Base-by-base conservation (phyloP, 2,113 vertebrate species). In the Syngnathus floridae region DNA sequence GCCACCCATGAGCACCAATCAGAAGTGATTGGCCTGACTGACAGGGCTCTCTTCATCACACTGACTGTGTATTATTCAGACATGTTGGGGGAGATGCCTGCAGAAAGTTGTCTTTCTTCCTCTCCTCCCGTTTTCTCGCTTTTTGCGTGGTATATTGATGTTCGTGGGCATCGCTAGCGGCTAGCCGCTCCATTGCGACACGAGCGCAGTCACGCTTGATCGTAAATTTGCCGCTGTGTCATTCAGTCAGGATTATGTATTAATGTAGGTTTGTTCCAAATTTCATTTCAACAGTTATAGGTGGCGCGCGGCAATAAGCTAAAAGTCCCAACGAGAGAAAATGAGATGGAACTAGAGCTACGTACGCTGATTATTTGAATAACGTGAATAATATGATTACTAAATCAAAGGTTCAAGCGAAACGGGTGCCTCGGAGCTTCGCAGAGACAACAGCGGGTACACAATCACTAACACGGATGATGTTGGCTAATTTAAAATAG, bases 1-100 rank as follows among this genome's bases (percentile, higher is more conserved):
- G 86, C 87, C 87, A 89, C 87, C 87, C 87, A 87, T 87, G 87
- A 87, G 87, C 87, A 87, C 86, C 87, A 87, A 89, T 89, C 86
- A 87, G 83, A 87, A 86, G 84, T 87, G 87, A 89, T 89, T 89
- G 87, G 83, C 80, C 81, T 87, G 81, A 85, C 81, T 84, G 81
- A 84, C 83, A 77, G 82, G 81, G 70, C 76, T 82, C 85, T 85
- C 83, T 86, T 85, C 86, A 86, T 86, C 86, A 85, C 83, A 68
- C 77, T 89, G 87, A 87, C 80, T 85, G 82, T 75, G 85, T 85
- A 79, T 80, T 85, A 79, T 80, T 85, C 77, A 71, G 77, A 74
- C 74, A 76, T 72, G 85, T 80, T 78, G 78, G 77, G 26, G 79
- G 71, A 83, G 83, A 84, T 76, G 78, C 84, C 80, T 84, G 67